Percentiles rank a stretch among this genome's conserved stretches.
phyloP scores from a whole-genome alignment of 2,113 vertebrate species.

The Albula goreensis region DNA sequence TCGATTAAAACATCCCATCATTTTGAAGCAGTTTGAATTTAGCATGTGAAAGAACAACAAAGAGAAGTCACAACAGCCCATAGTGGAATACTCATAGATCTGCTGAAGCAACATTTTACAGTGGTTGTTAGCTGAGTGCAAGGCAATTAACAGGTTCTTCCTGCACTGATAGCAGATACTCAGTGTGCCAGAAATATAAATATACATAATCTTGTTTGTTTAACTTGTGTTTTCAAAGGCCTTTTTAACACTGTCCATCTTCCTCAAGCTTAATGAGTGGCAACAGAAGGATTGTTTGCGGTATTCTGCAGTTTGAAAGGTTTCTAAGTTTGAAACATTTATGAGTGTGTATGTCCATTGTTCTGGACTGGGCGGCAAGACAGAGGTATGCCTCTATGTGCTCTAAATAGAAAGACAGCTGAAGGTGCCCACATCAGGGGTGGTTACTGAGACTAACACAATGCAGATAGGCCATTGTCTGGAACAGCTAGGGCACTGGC shows the following conservation, averaged over 20 bases:
- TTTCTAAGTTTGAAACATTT: constrained; percentile 49
- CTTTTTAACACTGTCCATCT: constrained; percentile 39
- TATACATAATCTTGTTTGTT: neutral
- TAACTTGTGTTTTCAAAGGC: constrained; percentile 21
- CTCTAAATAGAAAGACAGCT: constrained; percentile 60
- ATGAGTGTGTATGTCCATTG: constrained; percentile 50
- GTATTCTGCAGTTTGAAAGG: constrained; percentile 40
- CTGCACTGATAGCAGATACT: neutral
- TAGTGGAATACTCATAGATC: neutral
- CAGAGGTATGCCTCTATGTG: constrained; percentile 42
- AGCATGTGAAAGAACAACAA: neutral
- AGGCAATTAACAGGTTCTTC: neutral
- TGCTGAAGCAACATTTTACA: neutral
- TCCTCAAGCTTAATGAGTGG: constrained; percentile 36
- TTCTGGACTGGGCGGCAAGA: constrained; percentile 47
- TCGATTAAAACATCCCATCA: neutral
- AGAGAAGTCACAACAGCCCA: neutral
- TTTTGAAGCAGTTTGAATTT: neutral
- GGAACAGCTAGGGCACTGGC: constrained; percentile 23
- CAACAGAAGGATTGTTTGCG: constrained; percentile 37
- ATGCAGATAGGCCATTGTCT: constrained; percentile 32
- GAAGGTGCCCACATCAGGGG: constrained; percentile 50
- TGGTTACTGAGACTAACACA: constrained; percentile 37
- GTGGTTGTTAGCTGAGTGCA: neutral
- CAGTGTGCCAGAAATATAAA: neutral